A percentile compares a stretch with the other conserved stretches of the same genome.
phyloP scores from a whole-genome alignment of 2,888 invertebrate species.

The Torymus texanus region DNA sequence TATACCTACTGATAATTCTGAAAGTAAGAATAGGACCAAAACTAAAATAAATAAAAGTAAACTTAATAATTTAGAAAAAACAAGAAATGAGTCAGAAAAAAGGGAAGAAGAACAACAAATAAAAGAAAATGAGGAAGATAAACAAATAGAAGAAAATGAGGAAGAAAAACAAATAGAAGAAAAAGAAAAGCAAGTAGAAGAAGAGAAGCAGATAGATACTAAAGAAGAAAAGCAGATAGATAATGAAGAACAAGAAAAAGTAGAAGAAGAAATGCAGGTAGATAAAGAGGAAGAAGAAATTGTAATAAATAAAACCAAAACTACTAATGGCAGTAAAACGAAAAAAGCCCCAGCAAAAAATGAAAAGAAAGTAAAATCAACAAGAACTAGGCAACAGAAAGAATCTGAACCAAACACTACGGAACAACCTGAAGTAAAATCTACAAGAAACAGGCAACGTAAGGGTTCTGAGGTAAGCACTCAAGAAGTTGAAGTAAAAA shows the following conservation, averaged over 20 bases:
- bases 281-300: background rate
- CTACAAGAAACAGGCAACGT: background rate
- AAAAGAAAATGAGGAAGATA: conserved; percentile 36
- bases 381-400: conserved; percentile 24
- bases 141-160: background rate
- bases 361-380: background rate
- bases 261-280: background rate
- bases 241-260: conserved; percentile 15
- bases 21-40: conserved; percentile 44
- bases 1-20: conserved; percentile 60
- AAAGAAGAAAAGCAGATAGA: conserved; percentile 37
- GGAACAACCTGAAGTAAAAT: background rate
- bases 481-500: background rate
- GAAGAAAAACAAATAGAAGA: conserved; percentile 43
- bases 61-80: background rate
- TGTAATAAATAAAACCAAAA: no score
- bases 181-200: conserved; percentile 8
- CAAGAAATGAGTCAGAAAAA: background rate
- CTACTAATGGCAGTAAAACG: no score
- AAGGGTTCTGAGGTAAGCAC: background rate
- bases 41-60: conserved; percentile 32
- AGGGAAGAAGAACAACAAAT: conserved; percentile 17
- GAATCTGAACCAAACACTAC: conserved; percentile 27
- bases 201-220: background rate
- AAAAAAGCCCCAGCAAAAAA: background rate